Conservation (phyloP, 2,113 vertebrate genomes). For the Colius striatus region DNA sequence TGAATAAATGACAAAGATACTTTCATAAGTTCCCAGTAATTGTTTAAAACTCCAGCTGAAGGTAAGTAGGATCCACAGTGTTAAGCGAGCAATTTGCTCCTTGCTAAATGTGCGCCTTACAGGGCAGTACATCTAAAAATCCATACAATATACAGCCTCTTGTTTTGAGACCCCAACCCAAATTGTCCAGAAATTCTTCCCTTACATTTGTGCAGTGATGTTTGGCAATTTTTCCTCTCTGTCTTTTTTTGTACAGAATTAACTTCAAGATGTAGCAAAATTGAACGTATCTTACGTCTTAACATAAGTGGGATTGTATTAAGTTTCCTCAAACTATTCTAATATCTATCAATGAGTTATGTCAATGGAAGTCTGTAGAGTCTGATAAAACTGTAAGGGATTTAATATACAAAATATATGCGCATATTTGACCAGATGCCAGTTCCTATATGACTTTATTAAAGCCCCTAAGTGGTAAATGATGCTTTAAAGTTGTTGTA, state of each 20-base stretch:
- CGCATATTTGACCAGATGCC: neutral
- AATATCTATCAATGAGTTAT: neutral
- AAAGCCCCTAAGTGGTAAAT: neutral
- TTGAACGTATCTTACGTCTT: neutral
- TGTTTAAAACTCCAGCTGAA: neutral
- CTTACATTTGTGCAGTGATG: neutral
- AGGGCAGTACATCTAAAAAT: neutral
- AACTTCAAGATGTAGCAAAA: neutral
- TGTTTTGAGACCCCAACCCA: neutral
- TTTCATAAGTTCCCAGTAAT: neutral
- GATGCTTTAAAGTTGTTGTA: neutral
- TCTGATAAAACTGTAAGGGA: neutral
- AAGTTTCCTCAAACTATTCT: neutral
- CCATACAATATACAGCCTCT: neutral
- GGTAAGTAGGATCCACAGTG: neutral
- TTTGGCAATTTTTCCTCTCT: neutral
- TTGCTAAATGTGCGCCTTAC: neutral
- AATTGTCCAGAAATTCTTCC: neutral
- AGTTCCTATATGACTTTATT: neutral
- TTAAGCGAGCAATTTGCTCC: neutral
- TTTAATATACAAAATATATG: neutral
- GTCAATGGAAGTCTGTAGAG: neutral
- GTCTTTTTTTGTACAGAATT: neutral
- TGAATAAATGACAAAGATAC: neutral
- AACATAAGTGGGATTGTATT: neutral